Base-by-base conservation (phyloP, 2,113 vertebrate species). In the Galeopterus variegatus region DNA sequence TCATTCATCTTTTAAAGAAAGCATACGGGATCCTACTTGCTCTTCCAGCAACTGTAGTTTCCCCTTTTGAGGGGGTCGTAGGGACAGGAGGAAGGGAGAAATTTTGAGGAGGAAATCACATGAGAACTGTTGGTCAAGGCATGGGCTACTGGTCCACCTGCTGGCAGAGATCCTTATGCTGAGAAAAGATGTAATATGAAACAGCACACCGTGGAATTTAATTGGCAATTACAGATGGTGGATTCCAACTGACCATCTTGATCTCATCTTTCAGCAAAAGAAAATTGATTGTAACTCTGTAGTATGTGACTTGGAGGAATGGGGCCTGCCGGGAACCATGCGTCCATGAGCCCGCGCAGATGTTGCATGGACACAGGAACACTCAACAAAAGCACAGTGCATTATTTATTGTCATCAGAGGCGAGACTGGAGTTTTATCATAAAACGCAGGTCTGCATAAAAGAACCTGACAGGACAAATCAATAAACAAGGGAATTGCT, bases 401-500 rank as follows among this genome's bases (percentile, higher is more conserved):
- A 87, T 97, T 95, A 94, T 98, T 98, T 98, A 90, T 84, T 41
- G 79, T 82, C 93, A 73, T 95, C 82, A 98, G 95, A 97, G 82
- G 33, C 50, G 84, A 96, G 95, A 41, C 91, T 91, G 94, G 88
- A 75, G 95, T 95, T 97, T 97, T 97, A 97, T 98, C 98, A 81
- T 98, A 97, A 98, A 98, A 95, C 41, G 33, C 36, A 76, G 95
- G 97, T 98, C 97, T 98, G 96, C 98, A 96, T 98, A 94, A 97
- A 96, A 96, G 97, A 96, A 81, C 70, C 94, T 89, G 96, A 96
- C 93, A 96, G 97, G 95, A 93, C 69, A 95, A 97, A 98, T 98
- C 98, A 97, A 98, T 98, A 98, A 97, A 98, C 83, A 97, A 97
- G 96, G 93, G 58, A 93, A 97, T 96, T 96, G 96, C 97, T 98